Percentiles rank a stretch among this genome's conserved stretches.
These are phyloP conservation scores for Euwallacea fornicatus DNA, from an alignment of 1,140 invertebrate genomes.

Conservation along the genomic window DNA sequence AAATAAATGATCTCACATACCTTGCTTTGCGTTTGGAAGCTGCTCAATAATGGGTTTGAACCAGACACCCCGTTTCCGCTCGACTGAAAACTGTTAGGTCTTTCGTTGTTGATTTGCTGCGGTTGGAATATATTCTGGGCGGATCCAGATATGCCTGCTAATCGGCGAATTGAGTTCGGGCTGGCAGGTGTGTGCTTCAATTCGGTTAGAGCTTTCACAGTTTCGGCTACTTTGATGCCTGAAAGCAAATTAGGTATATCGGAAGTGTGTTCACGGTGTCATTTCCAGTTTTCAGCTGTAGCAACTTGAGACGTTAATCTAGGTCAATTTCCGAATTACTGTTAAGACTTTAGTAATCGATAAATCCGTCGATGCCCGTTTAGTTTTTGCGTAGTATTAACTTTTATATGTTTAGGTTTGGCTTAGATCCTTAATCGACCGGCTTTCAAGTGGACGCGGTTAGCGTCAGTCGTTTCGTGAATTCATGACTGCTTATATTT, in stretches of 20 bases:
- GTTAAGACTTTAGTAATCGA: too few species aligned
- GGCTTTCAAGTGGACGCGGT: too few species aligned
- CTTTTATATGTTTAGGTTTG: too few species aligned
- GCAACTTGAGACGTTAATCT: too few species aligned
- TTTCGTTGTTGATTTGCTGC: conserved; percentile 44
- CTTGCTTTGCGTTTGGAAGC: conserved; percentile 58
- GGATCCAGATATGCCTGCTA: conserved; percentile 52
- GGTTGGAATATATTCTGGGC: conserved; percentile 47
- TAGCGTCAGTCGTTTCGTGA: too few species aligned
- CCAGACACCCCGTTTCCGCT: conserved; percentile 30
- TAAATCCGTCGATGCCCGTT: too few species aligned
- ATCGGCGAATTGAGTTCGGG: conserved; percentile 72
- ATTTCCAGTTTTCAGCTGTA: too few species aligned
- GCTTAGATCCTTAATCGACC: too few species aligned
- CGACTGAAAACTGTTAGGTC: conserved; percentile 41
- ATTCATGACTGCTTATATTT: too few species aligned
- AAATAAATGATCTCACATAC: conserved; percentile 13
- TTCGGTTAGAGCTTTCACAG: conserved; percentile 81
- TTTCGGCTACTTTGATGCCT: conserved; percentile 77
- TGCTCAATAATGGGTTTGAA: conserved; percentile 52
- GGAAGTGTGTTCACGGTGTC: too few species aligned
- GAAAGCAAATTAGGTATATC: background rate
- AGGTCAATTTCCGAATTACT: too few species aligned
- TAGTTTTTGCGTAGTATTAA: too few species aligned
- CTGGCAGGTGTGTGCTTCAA: conserved; percentile 83